These are phyloP conservation scores for Druceiella hillmani DNA, from an alignment of 2,888 invertebrate species.

Conservation along the genomic window DNA sequence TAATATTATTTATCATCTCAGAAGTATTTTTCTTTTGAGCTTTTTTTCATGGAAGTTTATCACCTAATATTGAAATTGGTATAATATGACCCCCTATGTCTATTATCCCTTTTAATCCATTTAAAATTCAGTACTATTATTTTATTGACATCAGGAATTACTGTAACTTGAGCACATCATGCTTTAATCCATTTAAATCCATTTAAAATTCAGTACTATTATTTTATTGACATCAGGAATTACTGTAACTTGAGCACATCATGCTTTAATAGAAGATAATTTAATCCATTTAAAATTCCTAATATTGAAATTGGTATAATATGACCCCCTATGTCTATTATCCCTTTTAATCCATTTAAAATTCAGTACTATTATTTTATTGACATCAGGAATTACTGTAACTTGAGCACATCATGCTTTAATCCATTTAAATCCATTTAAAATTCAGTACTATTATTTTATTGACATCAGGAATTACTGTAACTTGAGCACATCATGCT, in stretches of 20 bases:
- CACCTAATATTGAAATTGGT: conserved; percentile 39
- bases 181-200: too few relatives aligned
- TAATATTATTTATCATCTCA: conserved; percentile 68
- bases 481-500: conserved; percentile 54
- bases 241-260: conserved; percentile 57
- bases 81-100: conserved; percentile 58
- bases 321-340: conserved; percentile 62
- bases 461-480: too few relatives aligned
- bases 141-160: conserved; percentile 63
- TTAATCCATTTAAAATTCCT: too few relatives aligned
- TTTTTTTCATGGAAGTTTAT: conserved; percentile 48
- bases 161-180: conserved; percentile 57
- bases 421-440: too few relatives aligned
- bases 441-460: too few relatives aligned
- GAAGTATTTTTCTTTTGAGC: conserved; percentile 61
- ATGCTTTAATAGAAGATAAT: too few relatives aligned
- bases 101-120: conserved; percentile 59
- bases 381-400: conserved; percentile 63
- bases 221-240: too few relatives aligned
- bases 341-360: conserved; percentile 60
- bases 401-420: conserved; percentile 56
- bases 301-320: conserved; percentile 39
- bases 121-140: conserved; percentile 71
- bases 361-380: conserved; percentile 70
- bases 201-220: too few relatives aligned